Conservation (phyloP, 2,113 vertebrate genomes). For the Ptilorrhoa leucosticta region DNA sequence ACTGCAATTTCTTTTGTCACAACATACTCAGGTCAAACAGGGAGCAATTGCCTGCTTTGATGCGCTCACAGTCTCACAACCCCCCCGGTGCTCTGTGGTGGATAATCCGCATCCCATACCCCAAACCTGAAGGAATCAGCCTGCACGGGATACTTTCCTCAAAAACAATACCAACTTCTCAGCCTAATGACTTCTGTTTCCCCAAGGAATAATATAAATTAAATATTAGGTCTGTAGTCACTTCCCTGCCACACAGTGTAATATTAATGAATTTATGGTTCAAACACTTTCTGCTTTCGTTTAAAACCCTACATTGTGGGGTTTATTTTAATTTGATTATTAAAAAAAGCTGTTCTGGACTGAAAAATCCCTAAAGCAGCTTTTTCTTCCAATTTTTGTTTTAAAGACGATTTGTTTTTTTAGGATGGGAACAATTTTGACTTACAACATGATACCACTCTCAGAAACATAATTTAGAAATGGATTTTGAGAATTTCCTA, state of each 20-base stretch:
- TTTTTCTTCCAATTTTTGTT: not conserved
- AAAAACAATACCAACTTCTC: not conserved
- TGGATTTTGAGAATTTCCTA: not conserved
- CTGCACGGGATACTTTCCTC: not conserved
- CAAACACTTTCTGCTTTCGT: not conserved
- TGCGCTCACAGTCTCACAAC: not conserved
- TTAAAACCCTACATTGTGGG: not conserved
- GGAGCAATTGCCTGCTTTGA: not conserved
- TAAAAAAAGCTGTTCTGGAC: not conserved
- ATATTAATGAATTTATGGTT: not conserved
- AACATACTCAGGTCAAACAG: not conserved
- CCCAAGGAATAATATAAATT: not conserved
- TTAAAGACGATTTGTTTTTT: not conserved
- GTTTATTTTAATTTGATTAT: not conserved
- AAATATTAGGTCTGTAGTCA: not conserved
- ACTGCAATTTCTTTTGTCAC: not conserved
- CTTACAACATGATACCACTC: not conserved
- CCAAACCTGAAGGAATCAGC: not conserved
- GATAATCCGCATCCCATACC: not conserved
- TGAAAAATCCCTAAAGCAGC: not conserved
- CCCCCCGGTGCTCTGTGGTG: rapidly evolving
- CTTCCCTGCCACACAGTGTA: not conserved
- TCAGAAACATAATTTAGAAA: not conserved
- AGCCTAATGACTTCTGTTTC: not conserved
- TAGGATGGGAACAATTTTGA: not conserved